Evolutionary conservation across 1,140 invertebrate species (phyloP), one percentile per base, ranked within the genome.

Genomic region (Andrena cerasifolii): DNA sequence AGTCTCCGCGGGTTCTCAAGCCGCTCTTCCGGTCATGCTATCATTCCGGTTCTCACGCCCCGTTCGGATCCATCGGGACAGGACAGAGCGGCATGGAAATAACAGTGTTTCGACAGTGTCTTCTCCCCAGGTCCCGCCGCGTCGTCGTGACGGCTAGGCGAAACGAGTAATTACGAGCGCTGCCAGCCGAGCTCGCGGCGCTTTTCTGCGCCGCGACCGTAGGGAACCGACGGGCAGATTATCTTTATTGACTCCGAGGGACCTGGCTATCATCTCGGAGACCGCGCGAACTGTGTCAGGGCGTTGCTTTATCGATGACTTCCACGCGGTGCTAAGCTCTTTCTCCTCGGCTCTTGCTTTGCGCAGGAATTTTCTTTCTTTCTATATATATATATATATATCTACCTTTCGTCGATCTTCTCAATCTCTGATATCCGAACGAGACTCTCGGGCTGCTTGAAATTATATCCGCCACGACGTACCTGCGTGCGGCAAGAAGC

Each of bases 31-130:
- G 84, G 84, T 86, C 83, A 78, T 79, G 83, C 83, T 78, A 81
- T 85, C 83, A 85, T 85, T 85, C 82, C 82, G 79, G 79, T 86
- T 86, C 84, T 86, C 84, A 86, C 84, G 84, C 49, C 72, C 79
- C 61, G 49, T 75, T 82, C 83, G 79, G 82, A 84, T 21, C 36
- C 79, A 79, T 85, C 68, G 62, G 59, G 75, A 81, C 84, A 74
- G 31, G 43, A 28, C 33, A 47, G n/a, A n/a, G 33, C 56, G 78
- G 58, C 58, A 31, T n/a, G 79, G 67, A 82, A 85, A 82, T 79
- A 82, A 84, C 61, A 74, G 72, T 28, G 47, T 36, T 28, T 43
- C 43, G 66, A 47, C 54, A 16, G 49, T 73, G 56, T 68, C 67
- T 68, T 61, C 53, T 67, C 18, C 12, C 26, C 33, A 66, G 54